Evolutionary conservation across 2,113 vertebrate genomes (phyloP).

Genomic region (Cryptotis parvus): DNA sequence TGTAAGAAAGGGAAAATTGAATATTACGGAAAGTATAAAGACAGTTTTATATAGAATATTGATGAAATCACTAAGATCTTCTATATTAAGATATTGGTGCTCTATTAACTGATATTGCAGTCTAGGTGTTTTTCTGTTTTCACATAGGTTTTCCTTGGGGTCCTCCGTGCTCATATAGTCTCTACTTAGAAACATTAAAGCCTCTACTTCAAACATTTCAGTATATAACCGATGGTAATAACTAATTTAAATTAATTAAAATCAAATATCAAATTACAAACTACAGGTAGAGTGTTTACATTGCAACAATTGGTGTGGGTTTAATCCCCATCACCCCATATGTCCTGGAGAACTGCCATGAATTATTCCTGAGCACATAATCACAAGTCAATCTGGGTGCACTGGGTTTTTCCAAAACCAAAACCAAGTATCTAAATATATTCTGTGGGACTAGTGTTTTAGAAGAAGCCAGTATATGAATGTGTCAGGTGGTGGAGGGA

Average conservation of each 20-base stretch:
- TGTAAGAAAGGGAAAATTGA: neutral
- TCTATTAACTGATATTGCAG: neutral
- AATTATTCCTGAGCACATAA: too few relatives aligned
- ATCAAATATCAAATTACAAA: too few relatives aligned
- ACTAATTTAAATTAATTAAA: neutral
- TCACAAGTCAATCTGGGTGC: neutral
- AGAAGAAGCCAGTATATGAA: neutral
- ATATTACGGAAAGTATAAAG: neutral
- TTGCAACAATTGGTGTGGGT: too few relatives aligned
- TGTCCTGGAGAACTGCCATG: too few relatives aligned
- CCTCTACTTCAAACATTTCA: rapidly evolving
- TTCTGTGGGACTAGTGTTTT: neutral
- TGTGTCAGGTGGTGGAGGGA: neutral
- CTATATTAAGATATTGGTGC: neutral
- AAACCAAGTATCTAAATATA: neutral
- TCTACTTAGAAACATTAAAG: too few relatives aligned
- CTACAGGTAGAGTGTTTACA: too few relatives aligned
- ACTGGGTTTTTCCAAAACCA: neutral
- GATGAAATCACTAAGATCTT: neutral
- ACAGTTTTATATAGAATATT: neutral
- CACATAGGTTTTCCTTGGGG: neutral
- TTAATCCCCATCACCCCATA: too few relatives aligned
- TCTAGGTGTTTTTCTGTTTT: neutral
- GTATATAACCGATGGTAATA: neutral
- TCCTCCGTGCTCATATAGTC: neutral